These are phyloP conservation scores for Troides helena DNA, from an alignment of 2,888 invertebrate genomes.

Conservation along the genomic window DNA sequence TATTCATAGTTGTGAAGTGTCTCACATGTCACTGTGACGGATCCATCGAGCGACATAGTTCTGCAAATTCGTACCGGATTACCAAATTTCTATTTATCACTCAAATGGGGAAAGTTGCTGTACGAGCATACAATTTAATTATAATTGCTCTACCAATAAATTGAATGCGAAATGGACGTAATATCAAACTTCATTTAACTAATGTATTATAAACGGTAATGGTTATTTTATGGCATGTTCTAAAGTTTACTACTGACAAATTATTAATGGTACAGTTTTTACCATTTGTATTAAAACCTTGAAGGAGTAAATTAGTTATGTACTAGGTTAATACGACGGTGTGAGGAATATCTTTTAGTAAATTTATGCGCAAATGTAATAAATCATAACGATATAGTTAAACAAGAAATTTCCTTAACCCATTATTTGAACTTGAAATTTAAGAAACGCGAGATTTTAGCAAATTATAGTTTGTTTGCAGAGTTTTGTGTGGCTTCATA, in stretches of 20 bases:
- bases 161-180: not conserved
- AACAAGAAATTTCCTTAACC: too few species aligned
- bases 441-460: not conserved
- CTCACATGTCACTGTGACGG: not conserved
- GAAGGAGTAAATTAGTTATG: too few species aligned
- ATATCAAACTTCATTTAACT: not conserved
- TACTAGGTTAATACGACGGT: too few species aligned
- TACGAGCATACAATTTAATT: not conserved
- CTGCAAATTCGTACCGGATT: slow-evolving; percentile 16
- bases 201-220: not conserved
- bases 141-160: not conserved
- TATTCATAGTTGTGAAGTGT: not conserved
- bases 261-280: too few species aligned
- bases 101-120: not conserved
- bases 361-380: too few species aligned
- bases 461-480: slow-evolving; percentile 2
- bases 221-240: not conserved
- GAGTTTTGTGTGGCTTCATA: slow-evolving; percentile 34
- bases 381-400: too few species aligned
- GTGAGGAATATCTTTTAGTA: too few species aligned
- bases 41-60: slow-evolving; percentile 8
- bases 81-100: slow-evolving; percentile 6
- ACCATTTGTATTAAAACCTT: too few species aligned
- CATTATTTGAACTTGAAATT: not conserved
- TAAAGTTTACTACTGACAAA: not conserved